phyloP scores from a whole-genome alignment of 2,113 vertebrate genomes.

The Notiomystis cincta region DNA sequence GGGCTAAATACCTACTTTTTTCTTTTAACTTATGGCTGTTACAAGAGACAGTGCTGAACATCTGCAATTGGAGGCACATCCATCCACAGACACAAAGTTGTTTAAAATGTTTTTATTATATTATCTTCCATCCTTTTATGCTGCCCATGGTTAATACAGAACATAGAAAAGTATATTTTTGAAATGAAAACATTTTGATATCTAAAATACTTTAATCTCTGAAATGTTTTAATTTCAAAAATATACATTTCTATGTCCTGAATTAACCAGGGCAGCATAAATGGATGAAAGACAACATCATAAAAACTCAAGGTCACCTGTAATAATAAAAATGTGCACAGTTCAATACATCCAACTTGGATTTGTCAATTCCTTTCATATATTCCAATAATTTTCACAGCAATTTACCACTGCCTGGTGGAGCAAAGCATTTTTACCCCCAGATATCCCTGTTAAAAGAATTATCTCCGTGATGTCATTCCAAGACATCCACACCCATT shows the following conservation, averaged over 20 bases:
- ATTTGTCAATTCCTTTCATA: background rate
- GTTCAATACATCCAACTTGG: background rate
- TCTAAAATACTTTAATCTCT: too few relatives aligned
- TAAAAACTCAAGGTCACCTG: background rate
- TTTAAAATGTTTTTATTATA: background rate
- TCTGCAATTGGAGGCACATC: background rate
- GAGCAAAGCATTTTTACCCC: background rate
- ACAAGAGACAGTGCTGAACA: background rate
- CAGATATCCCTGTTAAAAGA: background rate
- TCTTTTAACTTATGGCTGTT: background rate
- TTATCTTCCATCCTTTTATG: background rate
- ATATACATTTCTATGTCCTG: background rate
- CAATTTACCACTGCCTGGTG: background rate
- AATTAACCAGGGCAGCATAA: background rate
- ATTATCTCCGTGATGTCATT: background rate
- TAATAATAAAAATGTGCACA: background rate
- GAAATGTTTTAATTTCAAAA: too few relatives aligned
- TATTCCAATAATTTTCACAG: background rate
- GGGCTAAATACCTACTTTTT: background rate
- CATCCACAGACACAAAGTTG: background rate
- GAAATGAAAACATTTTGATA: background rate
- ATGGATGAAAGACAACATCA: background rate
- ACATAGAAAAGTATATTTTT: fast-evolving
- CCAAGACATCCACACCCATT: conserved; percentile 43
- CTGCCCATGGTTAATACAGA: background rate